Evolutionary conservation across 2,797 vertebrate genomes (phyloP).

Genomic region (Sparidentex hasta): DNA sequence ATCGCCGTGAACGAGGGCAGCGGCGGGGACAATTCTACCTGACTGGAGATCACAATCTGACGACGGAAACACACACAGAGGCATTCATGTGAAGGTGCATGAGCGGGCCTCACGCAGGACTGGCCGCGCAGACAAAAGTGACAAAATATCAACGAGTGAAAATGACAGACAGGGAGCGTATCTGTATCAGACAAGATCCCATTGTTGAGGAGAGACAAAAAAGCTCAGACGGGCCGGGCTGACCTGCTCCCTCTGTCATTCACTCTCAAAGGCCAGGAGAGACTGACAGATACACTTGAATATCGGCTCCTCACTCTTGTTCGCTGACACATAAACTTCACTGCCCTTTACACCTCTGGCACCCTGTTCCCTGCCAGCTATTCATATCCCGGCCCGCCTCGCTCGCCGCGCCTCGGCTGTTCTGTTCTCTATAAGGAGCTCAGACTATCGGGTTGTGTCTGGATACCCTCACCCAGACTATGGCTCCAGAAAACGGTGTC

Average conservation of each 20-base stretch:
- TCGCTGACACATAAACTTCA: conserved; percentile 64
- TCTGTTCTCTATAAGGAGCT: conserved; percentile 29
- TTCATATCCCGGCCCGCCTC: conserved; percentile 52
- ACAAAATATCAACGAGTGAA: conserved; percentile 73
- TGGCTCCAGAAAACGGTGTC: conserved; percentile 67
- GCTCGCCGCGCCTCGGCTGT: conserved; percentile 18
- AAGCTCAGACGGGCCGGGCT: conserved; percentile 49
- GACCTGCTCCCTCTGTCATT: conserved; percentile 70
- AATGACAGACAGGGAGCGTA: conserved; percentile 76
- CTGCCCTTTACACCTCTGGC: conserved; percentile 71
- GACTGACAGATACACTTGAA: conserved; percentile 70
- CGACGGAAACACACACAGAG: conserved; percentile 38
- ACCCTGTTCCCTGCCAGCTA: conserved; percentile 43
- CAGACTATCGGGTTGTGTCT: conserved; percentile 42
- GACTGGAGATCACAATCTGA: conserved; percentile 82
- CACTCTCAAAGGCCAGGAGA: conserved; percentile 49
- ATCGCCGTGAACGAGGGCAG: conserved; percentile 68
- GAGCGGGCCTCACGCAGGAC: conserved; percentile 12
- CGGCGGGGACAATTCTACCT: conserved; percentile 70
- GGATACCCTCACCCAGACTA: conserved; percentile 42
- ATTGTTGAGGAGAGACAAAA: conserved; percentile 73
- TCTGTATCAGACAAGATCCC: conserved; percentile 75
- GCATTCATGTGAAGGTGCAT: conserved; percentile 48
- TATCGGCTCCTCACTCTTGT: conserved; percentile 64
- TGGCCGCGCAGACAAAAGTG: conserved; percentile 61